Evolutionary conservation across 2,113 vertebrate species (phyloP).

Genomic region (Elachura formosa): DNA sequence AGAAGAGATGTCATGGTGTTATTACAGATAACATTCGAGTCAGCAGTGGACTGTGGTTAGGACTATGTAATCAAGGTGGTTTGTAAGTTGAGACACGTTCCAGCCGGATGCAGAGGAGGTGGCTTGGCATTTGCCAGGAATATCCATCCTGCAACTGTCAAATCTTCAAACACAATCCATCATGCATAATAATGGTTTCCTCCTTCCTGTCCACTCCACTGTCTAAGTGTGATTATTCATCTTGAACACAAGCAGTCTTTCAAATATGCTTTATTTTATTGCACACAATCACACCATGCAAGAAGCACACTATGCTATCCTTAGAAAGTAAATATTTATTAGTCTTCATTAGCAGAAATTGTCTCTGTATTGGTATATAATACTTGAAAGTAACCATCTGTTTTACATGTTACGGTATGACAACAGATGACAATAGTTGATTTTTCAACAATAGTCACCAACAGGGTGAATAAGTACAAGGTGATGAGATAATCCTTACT

Average conservation of each 20-base stretch:
- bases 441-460: background rate
- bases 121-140: constrained; percentile 18
- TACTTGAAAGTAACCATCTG: background rate
- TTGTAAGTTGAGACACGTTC: background rate
- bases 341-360: background rate
- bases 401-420: background rate
- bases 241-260: background rate
- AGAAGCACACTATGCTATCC: background rate
- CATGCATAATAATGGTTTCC: constrained; percentile 26
- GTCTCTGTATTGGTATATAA: background rate
- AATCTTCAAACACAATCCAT: background rate
- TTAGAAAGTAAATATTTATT: constrained; percentile 31
- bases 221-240: background rate
- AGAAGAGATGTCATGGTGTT: background rate
- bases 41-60: constrained; percentile 2
- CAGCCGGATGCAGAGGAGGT: background rate
- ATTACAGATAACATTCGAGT: background rate
- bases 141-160: constrained; percentile 19
- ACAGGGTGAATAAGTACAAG: background rate
- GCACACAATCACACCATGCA: background rate
- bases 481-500: background rate
- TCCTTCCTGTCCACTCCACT: background rate
- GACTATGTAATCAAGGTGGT: background rate
- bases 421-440: background rate
- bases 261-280: background rate